Percentiles rank a stretch among this genome's conserved stretches.
phyloP scores from a whole-genome alignment of 23 tunicate species.

The Ciona savignyi region DNA sequence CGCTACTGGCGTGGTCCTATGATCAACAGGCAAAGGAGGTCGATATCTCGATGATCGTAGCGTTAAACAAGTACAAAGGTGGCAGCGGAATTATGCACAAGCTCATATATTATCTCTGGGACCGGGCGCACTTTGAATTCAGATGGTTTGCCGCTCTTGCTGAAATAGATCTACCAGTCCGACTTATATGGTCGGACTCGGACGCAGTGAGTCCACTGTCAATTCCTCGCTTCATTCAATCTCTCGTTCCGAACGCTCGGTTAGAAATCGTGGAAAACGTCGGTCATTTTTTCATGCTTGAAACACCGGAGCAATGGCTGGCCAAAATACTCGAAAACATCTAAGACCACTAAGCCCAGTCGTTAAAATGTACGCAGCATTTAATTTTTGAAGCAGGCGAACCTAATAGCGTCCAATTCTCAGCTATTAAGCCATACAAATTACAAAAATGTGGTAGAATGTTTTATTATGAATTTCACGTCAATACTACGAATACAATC shows the following conservation, averaged over 20 bases:
- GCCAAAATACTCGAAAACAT: no score
- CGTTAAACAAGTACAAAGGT: conserved; percentile 25
- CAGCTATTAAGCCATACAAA: no score
- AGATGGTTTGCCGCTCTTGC: conserved; percentile 85
- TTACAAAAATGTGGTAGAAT: no score
- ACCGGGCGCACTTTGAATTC: conserved; percentile 84
- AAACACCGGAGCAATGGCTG: conserved; percentile 73
- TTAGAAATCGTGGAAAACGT: conserved; percentile 13
- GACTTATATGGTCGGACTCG: conserved; percentile 81
- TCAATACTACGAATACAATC: no score
- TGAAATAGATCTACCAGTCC: conserved; percentile 35
- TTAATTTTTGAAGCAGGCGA: no score
- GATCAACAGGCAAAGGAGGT: conserved; percentile 14
- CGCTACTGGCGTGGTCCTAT: no score
- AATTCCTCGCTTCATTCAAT: conserved; percentile 43
- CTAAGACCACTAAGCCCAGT: no score
- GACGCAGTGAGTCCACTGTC: conserved; percentile 80
- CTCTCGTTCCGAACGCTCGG: conserved; percentile 25
- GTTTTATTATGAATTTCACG: no score
- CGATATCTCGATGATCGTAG: conserved; percentile 24
- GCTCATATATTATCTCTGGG: conserved; percentile 77
- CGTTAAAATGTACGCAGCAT: no score
- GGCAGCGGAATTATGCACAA: conserved; percentile 23
- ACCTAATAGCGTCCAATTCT: no score
- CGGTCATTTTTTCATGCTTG: conserved; percentile 94